Evolutionary conservation across 1,140 invertebrate species (phyloP).

Genomic region (Acromyrmex charruanus): DNA sequence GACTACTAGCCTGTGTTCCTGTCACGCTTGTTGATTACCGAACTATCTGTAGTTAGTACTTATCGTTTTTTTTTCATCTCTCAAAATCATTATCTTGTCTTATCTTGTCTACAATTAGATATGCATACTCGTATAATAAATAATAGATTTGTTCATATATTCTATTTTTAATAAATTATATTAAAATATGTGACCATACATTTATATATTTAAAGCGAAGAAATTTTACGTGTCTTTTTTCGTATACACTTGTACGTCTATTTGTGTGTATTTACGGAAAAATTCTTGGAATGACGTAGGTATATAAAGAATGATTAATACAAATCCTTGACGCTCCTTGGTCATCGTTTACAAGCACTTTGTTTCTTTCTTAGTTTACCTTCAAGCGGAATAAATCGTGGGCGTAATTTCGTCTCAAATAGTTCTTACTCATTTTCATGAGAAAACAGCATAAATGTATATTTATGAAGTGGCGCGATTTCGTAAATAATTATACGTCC

Average conservation of each 20-base stretch:
- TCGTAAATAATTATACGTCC: background rate
- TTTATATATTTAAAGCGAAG: background rate
- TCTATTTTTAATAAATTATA: background rate
- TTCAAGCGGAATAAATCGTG: slow-evolving; percentile 37
- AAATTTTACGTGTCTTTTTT: background rate
- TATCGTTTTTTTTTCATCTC: background rate
- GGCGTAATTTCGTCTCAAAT: slow-evolving; percentile 43
- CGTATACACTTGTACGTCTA: background rate
- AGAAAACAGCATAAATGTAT: background rate
- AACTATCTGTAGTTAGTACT: slow-evolving; percentile 52
- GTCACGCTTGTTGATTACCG: slow-evolving; percentile 63
- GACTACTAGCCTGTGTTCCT: slow-evolving; percentile 62
- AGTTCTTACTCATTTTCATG: background rate
- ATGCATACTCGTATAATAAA: background rate
- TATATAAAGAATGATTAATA: slow-evolving; percentile 62
- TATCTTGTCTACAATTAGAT: background rate
- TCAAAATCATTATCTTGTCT: background rate
- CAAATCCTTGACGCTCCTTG: slow-evolving; percentile 71
- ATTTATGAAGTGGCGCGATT: background rate
- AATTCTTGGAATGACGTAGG: slow-evolving; percentile 7
- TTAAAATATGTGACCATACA: background rate
- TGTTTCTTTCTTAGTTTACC: slow-evolving; percentile 11
- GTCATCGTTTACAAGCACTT: slow-evolving; percentile 47
- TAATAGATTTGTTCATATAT: background rate
- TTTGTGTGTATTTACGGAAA: no score